Evolutionary conservation across 2,888 invertebrate genomes (phyloP).

Genomic region (Chaitophorus viminalis): DNA sequence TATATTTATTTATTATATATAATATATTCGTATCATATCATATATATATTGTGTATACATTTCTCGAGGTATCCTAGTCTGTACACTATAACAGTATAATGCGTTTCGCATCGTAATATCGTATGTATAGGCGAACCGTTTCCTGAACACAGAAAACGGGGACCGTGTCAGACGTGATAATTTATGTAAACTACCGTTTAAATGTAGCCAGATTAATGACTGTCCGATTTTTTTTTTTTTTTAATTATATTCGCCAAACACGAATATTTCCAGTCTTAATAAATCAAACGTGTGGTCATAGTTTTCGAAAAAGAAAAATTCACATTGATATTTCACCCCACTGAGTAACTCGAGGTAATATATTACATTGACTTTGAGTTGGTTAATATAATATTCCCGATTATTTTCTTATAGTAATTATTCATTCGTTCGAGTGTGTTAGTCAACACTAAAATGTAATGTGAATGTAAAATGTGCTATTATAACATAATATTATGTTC

Average conservation of each 20-base stretch:
- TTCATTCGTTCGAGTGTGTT: constrained; percentile 26
- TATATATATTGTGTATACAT: neutral
- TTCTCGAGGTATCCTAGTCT: neutral
- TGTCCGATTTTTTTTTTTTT: constrained; percentile 24
- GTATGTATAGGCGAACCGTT: neutral
- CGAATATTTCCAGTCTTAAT: constrained; percentile 44
- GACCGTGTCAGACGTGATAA: neutral
- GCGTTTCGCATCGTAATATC: neutral
- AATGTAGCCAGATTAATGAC: constrained; percentile 30
- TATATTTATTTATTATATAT: too few species aligned
- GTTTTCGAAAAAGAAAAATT: constrained; percentile 15
- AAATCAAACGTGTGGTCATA: constrained; percentile 22
- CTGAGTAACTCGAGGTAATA: neutral
- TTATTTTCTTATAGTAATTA: constrained; percentile 17
- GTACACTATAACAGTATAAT: neutral
- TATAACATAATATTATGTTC: neutral
- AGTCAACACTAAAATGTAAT: constrained; percentile 3
- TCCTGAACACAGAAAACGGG: neutral
- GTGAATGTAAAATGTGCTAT: neutral
- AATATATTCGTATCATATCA: neutral
- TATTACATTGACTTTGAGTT: constrained; percentile 24
- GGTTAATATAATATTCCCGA: constrained; percentile 5
- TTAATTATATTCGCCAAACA: constrained; percentile 32
- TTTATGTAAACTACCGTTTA: constrained; percentile 50
- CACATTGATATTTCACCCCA: neutral